Base-by-base conservation (phyloP, 1,140 invertebrate genomes). In the Aplysia californica region DNA sequence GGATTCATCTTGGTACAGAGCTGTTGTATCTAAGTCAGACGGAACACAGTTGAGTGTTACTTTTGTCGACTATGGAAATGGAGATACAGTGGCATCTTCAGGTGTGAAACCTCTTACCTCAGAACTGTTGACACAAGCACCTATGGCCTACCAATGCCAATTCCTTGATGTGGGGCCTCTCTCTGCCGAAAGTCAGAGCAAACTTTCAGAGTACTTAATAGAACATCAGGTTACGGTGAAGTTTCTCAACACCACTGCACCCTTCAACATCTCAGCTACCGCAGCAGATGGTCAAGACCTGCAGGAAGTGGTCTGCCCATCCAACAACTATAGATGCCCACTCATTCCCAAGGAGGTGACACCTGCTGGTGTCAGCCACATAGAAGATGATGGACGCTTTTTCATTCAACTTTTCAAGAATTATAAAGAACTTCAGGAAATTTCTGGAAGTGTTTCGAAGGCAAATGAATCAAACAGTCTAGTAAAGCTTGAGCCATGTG, bases 1-100 rank as follows among this genome's bases (percentile, higher is more conserved):
- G 76, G 94, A 95, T 88, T 86, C 88, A 26, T 91, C 92, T 68
- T 95, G 94, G 94, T 96, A 94, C 82, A 90, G 95, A 75, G 94
- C 94, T 1, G 93, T 95, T 21, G 89, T 94, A 0, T 93, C 76
- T 35, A 31, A 71, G 2, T 50, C 56, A 10, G 90, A 91, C n/a
- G 76, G 61, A 41, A 64, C 72, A 20, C 92, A 94, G 26, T 94
- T 92, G 18, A 93, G 93, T 0, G 92, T 96, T 0, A 90, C 93
- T 31, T 96, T 96, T 82, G 92, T 96, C 2, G 95, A 96, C 86
- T 91, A 90, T 82, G 91, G 91, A 82, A 91, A 88, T 55, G 59
- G 38, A 10, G 82, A 83, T 76, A 79, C 85, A 18, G 75, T 92
- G 4, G 66, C 59, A 2, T 18, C 55, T 15, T 39, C 38, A 15